Conservation (phyloP, 2,113 vertebrate genomes). For the Azemiops feae region DNA sequence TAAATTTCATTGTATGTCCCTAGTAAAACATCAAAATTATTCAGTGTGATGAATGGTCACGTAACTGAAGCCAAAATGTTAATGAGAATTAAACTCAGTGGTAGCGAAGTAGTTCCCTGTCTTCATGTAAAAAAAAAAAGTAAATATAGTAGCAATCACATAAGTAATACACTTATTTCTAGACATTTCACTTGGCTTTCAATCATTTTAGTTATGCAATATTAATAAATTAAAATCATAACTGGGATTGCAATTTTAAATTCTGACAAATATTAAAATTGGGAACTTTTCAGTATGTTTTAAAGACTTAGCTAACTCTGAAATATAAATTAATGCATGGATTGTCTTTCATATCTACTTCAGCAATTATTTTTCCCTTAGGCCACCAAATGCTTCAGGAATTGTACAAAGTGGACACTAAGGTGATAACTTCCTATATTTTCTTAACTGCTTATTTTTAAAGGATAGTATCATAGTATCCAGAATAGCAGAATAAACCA, state of each 20-base stretch:
- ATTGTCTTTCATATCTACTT: not conserved
- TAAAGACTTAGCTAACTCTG: not conserved
- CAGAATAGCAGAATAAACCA: not conserved
- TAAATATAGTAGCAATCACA: constrained; percentile 6
- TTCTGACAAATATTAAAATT: not conserved
- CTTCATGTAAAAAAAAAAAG: not conserved
- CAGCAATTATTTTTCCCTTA: not conserved
- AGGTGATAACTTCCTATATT: not conserved
- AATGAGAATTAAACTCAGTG: not conserved
- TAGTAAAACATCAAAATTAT: not conserved
- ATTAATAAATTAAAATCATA: not conserved
- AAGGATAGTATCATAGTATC: not conserved
- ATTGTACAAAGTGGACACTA: not conserved
- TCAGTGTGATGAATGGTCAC: not conserved
- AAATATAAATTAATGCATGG: not conserved
- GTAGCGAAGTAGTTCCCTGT: not conserved
- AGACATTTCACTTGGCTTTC: constrained; percentile 1
- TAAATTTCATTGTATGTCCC: not conserved
- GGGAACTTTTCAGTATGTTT: not conserved
- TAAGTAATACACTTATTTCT: not conserved
- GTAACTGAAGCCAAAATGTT: not conserved
- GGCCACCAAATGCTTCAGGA: not conserved
- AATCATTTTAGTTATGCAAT: not conserved
- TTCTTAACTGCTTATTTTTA: not conserved
- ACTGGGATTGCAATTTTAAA: not conserved